Conservation (phyloP, 2,797 vertebrate genomes). For the Danio choprae region DNA sequence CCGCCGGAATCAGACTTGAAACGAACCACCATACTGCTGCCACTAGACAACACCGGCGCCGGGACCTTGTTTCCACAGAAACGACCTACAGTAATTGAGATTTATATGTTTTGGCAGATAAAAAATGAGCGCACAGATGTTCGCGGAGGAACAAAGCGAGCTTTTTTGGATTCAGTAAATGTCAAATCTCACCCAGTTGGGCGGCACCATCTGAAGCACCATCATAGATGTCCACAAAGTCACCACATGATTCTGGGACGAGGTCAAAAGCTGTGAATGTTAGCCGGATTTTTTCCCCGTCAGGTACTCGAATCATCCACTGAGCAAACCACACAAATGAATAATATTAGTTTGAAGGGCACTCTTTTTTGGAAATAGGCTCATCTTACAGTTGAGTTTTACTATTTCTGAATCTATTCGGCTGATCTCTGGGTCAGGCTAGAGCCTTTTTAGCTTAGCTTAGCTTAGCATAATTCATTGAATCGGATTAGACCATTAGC, state of each 20-base stretch:
- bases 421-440: too few species aligned
- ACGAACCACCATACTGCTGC: constrained; percentile 74
- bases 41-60: constrained; percentile 66
- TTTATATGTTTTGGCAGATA: constrained; percentile 18
- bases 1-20: constrained; percentile 73
- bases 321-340: constrained; percentile 58
- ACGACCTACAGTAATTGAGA: constrained; percentile 67
- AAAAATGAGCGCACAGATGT: constrained; percentile 11
- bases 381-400: too few species aligned
- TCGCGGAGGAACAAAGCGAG: constrained; percentile 8
- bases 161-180: constrained; percentile 19
- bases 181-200: constrained; percentile 64
- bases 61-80: constrained; percentile 76
- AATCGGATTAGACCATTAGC: too few species aligned
- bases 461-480: too few species aligned
- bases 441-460: too few species aligned
- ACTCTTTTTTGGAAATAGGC: too few species aligned
- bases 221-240: constrained; percentile 78
- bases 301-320: constrained; percentile 80
- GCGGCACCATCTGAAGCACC: constrained; percentile 64
- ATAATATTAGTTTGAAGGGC: not conserved
- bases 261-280: constrained; percentile 79
- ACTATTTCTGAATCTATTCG: too few species aligned
- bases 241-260: constrained; percentile 75
- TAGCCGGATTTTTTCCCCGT: constrained; percentile 71